Conservation (phyloP, 2,797 vertebrate genomes). For the Channallabes apus region DNA sequence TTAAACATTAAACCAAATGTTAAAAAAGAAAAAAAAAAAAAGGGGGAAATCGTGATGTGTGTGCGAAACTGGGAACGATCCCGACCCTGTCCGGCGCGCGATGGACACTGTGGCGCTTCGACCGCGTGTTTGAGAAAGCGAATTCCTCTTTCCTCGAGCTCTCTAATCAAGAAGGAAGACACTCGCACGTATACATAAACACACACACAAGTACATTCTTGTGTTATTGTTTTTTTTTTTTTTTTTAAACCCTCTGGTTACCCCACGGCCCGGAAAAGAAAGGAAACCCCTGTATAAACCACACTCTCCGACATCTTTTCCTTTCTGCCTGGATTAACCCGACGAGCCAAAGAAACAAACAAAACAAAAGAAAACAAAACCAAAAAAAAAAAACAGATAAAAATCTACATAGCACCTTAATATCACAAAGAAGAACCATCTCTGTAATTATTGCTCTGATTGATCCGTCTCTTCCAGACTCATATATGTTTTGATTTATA, state of each 20-base stretch:
- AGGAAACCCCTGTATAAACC: not conserved
- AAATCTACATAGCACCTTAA: slow-evolving; percentile 73
- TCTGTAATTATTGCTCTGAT: slow-evolving; percentile 81
- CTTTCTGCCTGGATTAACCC: slow-evolving; percentile 57
- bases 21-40: not conserved
- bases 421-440: slow-evolving; percentile 65
- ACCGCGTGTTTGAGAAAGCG: slow-evolving; percentile 54
- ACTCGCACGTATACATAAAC: slow-evolving; percentile 14
- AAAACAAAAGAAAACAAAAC: too few relatives aligned
- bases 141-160: slow-evolving; percentile 30
- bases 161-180: slow-evolving; percentile 36
- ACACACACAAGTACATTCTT: slow-evolving; percentile 37
- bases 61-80: slow-evolving; percentile 51
- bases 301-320: slow-evolving; percentile 14
- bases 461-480: slow-evolving; percentile 58
- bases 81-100: slow-evolving; percentile 57
- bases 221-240: not conserved
- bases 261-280: slow-evolving; percentile 4
- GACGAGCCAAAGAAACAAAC: slow-evolving; percentile 55
- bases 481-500: slow-evolving; percentile 21
- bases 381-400: slow-evolving; percentile 39
- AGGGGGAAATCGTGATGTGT: not conserved
- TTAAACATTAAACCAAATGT: slow-evolving; percentile 41
- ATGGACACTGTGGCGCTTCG: slow-evolving; percentile 67
- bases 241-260: not conserved